Base-by-base conservation (phyloP, 2,888 invertebrate genomes). In the Troides helena region DNA sequence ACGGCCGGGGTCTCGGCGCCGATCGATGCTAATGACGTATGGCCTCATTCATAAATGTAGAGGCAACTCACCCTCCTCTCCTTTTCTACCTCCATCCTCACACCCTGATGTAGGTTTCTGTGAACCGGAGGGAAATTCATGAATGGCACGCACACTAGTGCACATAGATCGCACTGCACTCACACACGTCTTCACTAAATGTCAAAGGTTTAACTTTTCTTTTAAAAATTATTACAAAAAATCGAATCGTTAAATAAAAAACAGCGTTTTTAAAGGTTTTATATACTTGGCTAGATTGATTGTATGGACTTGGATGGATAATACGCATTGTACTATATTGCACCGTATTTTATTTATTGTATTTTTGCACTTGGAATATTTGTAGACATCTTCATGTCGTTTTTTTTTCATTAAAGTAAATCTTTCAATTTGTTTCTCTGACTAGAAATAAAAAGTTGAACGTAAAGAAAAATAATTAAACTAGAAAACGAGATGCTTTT, bases 11-110 rank as follows among this genome's bases (percentile, higher is more conserved):
- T 76, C 74, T 76, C 77, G 14, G 71, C 72, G 77, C 73, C 83
- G 85, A 83, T 92, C 92, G 88, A 91, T 90, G 82, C 76, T 80
- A 80, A 87, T 92, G 92, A 92, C 92, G 92, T 92, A 88, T 85
- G 85, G 78, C 90, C 90, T 85, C 92, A 92, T 92, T 92, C 92
- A 92, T 90, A 86, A 91, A 90, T 72, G 77, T 84, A 89, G 88
- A 82, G 87, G 78, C 79, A 68, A 78, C 84, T 78, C 83, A 79
- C 75, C 77, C 78, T 74, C 60, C 72, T 65, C 74, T 18, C 69
- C 59, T 72, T 64, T 30, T 72, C 70, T 71, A 72, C 80, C 77
- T 74, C 74, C 57, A 70, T 69, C 78, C 84, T 73, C 85, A 81
- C 77, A 76, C 85, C 80, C 80, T 77, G 66, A 63, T 73, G 62